Base-by-base conservation (phyloP, 2,888 invertebrate genomes). In the Cosmia trapezina region DNA sequence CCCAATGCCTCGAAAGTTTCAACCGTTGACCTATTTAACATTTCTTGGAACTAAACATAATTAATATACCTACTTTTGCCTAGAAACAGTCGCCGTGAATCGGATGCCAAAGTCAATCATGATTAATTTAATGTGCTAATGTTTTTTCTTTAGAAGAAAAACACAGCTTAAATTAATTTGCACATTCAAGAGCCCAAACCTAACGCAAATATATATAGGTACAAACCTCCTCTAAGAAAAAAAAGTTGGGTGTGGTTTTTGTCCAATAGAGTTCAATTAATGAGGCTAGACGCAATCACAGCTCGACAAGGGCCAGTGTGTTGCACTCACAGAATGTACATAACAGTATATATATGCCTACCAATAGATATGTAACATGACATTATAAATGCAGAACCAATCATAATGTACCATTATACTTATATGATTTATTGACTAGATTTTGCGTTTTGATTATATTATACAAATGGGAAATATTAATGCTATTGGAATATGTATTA, bases 351-450 rank as follows among this genome's bases (percentile, higher is more conserved):
- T 37, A 73, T 17, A 51, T 53, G 67, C 61, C 64, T 51, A 56
- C 49, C 61, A 70, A 67, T 67, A 64, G 78, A 54, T 85, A 69
- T 74, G 73, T 66, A 64, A 76, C 68, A 69, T 54, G 68, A 75
- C 70, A 70, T 66, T 76, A 68, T 78, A 72, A 70, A 76, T 73
- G 59, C 51, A 70, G 63, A 71, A 76, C 75, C 62, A 72, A 73
- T 61, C 54, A 53, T 64, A 71, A 73, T 70, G 69, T 53, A 61
- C 62, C 43, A 61, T 61, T 70, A 78, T 80, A 54, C 28, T 53
- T 45, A 81, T 76, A 37, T 5, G 81, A 85, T 85, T 84, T 80
- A 84, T 84, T 69, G 53, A 53, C 66, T 70, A 62, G 59, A 67
- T 72, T 72, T 76, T 43, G 80, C 49, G n/a, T 77, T 83, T 73